Evolutionary conservation across 1,140 invertebrate genomes (phyloP).

Genomic region (Pinna nobilis): DNA sequence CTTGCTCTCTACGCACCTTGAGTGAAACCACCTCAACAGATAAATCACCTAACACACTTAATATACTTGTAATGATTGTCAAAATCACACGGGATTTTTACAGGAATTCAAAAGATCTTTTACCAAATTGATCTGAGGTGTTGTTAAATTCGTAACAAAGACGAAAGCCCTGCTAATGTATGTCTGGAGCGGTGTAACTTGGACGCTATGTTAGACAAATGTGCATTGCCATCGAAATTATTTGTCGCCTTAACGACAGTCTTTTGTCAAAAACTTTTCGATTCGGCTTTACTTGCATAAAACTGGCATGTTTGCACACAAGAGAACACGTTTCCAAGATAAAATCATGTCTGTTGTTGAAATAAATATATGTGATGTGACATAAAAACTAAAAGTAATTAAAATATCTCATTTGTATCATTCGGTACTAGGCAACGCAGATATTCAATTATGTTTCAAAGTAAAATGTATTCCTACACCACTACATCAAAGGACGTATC

Average conservation of each 20-base stretch:
- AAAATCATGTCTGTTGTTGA: not conserved
- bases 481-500: not conserved
- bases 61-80: slow-evolving; percentile 4
- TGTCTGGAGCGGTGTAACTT: not conserved
- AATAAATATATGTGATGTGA: not conserved
- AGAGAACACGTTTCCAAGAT: slow-evolving; percentile 1
- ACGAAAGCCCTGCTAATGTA: not conserved
- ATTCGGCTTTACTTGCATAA: not conserved
- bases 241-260: slow-evolving; percentile 2
- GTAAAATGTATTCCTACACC: not conserved
- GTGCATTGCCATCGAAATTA: not conserved
- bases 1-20: slow-evolving; percentile 3
- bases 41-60: slow-evolving; percentile 23
- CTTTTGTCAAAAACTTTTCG: not conserved
- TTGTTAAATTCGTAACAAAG: not conserved
- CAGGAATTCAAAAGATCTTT: not conserved
- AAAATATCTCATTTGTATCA: not conserved
- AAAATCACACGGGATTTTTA: not conserved
- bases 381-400: not conserved
- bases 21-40: slow-evolving; percentile 6
- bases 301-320: slow-evolving; percentile 8
- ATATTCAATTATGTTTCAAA: not conserved
- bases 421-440: not conserved
- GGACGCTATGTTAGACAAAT: not conserved
- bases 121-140: not conserved